phyloP scores from a whole-genome alignment of 2,797 vertebrate species.

The Pipistrellus pygmaeus region DNA sequence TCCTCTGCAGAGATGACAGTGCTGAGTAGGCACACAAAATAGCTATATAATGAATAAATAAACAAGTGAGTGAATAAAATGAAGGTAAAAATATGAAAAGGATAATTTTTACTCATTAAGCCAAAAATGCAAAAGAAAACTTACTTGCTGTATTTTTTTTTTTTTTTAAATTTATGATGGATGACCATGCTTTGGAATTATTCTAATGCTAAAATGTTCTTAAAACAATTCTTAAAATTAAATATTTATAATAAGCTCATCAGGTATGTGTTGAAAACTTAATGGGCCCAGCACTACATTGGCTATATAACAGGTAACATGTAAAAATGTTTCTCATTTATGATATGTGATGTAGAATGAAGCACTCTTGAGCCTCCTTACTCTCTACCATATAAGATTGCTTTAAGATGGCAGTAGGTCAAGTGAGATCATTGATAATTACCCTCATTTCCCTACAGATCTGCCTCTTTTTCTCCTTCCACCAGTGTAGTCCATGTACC shows the following conservation, averaged over 20 bases:
- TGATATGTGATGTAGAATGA: neutral
- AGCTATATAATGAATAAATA: neutral
- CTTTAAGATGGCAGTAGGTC: neutral
- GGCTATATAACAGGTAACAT: neutral
- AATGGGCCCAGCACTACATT: neutral
- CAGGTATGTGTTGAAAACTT: neutral
- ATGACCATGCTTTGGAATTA: neutral
- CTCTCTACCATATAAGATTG: neutral
- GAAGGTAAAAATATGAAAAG: neutral
- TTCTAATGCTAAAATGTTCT: conserved; percentile 31
- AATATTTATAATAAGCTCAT: neutral
- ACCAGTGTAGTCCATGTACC: neutral
- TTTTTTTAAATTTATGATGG: neutral
- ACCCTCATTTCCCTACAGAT: neutral
- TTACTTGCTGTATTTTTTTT: conserved; percentile 8
- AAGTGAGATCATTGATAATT: neutral
- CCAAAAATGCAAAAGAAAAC: neutral
- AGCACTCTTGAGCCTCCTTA: neutral
- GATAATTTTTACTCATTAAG: neutral
- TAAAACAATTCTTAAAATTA: conserved; percentile 1
- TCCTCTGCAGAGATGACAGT: neutral
- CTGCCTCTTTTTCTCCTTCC: neutral
- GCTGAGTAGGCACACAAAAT: neutral
- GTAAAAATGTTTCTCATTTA: neutral
- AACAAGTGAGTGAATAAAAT: neutral